phyloP scores from a whole-genome alignment of 1,140 invertebrate genomes.

The Eufriesea mexicana region DNA sequence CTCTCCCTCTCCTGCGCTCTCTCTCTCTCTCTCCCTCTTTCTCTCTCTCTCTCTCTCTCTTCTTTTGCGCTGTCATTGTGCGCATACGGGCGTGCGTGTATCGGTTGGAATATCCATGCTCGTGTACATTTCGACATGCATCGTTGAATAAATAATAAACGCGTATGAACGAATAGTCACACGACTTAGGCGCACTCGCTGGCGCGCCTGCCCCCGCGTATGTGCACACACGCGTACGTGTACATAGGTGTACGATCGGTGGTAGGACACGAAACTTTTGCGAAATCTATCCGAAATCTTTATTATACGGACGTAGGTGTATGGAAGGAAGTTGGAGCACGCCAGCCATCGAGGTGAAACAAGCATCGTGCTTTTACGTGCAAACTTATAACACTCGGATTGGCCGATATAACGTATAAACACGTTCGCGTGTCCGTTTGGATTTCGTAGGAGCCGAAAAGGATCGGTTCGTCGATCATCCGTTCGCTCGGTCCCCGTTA shows the following conservation, averaged over 20 bases:
- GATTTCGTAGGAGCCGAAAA: neutral
- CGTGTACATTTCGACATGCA: neutral
- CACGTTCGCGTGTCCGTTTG: neutral
- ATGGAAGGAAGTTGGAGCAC: neutral
- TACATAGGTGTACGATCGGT: neutral
- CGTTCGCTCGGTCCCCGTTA: neutral
- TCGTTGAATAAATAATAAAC: conserved; percentile 19
- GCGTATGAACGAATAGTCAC: neutral
- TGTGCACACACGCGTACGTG: too few relatives aligned
- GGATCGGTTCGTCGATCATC: neutral
- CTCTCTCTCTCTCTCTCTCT: neutral
- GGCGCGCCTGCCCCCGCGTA: neutral
- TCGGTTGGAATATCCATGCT: neutral
- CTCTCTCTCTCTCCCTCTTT: neutral
- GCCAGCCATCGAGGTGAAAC: neutral
- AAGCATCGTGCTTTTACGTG: neutral
- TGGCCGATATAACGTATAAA: neutral
- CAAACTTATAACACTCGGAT: neutral
- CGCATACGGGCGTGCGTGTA: neutral
- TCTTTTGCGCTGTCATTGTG: neutral
- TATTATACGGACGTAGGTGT: neutral
- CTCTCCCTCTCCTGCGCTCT: too few relatives aligned
- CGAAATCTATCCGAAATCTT: conserved; percentile 18
- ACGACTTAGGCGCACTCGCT: too few relatives aligned
- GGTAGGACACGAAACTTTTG: conserved; percentile 1